Percentiles rank a stretch among this genome's conserved stretches.
These are phyloP conservation scores for Ariolimax columbianus DNA, from an alignment of 2,888 invertebrate species.

Conservation along the genomic window DNA sequence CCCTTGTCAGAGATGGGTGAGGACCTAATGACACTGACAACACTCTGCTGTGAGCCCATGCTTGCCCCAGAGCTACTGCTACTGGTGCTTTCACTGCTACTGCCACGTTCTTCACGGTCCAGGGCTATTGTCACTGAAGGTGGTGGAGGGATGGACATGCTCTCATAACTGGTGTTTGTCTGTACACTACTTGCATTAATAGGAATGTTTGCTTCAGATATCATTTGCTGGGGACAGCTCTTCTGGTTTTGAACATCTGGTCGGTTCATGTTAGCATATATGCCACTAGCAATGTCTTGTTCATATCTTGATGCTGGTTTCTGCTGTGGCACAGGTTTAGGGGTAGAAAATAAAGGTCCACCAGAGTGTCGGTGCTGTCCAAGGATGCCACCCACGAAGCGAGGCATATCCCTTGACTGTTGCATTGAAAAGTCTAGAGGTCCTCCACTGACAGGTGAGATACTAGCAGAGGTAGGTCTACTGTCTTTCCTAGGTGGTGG, in stretches of 20 bases:
- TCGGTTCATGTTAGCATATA: slow-evolving; percentile 65
- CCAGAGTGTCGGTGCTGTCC: slow-evolving; percentile 43
- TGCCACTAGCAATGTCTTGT: slow-evolving; percentile 65
- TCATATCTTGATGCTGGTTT: slow-evolving; percentile 62
- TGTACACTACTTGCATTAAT: not conserved
- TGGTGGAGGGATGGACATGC: slow-evolving; percentile 36
- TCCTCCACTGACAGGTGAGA: slow-evolving; percentile 17
- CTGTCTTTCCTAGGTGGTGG: slow-evolving; percentile 75
- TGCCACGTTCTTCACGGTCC: slow-evolving; percentile 53
- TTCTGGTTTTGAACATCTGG: slow-evolving; percentile 65
- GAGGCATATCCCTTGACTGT: slow-evolving; percentile 34
- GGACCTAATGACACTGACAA: slow-evolving; percentile 56
- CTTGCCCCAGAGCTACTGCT: slow-evolving; percentile 65
- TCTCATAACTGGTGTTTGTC: not conserved
- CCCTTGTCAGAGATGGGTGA: slow-evolving; percentile 47
- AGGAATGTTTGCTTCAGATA: slow-evolving; percentile 36
- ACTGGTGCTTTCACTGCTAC: slow-evolving; percentile 64
- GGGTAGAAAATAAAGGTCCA: slow-evolving; percentile 59
- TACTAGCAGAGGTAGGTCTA: slow-evolving; percentile 47
- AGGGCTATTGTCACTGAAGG: slow-evolving; percentile 27
- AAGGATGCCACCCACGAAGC: slow-evolving; percentile 42
- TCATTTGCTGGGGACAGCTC: slow-evolving; percentile 51
- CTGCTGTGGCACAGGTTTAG: slow-evolving; percentile 58
- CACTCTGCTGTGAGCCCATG: slow-evolving; percentile 65
- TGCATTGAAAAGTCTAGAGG: slow-evolving; percentile 48